These are phyloP conservation scores for Mya arenaria DNA, from an alignment of 1,140 invertebrate genomes.

Conservation along the genomic window DNA sequence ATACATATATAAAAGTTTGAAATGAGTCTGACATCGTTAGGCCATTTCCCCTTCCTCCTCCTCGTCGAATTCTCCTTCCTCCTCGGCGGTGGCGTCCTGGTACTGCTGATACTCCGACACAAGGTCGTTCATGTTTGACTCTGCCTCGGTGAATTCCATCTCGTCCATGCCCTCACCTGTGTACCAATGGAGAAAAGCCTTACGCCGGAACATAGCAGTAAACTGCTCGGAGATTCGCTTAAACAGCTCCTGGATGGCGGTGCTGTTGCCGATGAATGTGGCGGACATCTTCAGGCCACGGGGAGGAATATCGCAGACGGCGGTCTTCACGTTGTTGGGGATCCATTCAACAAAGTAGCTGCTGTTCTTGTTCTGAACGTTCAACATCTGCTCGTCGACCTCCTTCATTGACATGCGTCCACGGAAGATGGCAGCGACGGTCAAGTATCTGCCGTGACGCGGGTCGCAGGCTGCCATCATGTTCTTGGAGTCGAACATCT, in stretches of 20 bases:
- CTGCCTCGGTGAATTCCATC: constrained; percentile 88
- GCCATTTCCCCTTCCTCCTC: too few species aligned
- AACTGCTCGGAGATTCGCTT: constrained; percentile 88
- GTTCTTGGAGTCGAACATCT: constrained; percentile 89
- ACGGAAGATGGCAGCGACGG: constrained; percentile 95
- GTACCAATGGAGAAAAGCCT: constrained; percentile 91
- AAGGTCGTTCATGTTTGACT: constrained; percentile 91
- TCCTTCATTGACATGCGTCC: constrained; percentile 98
- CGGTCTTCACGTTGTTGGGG: constrained; percentile 89
- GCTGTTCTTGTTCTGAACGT: constrained; percentile 95
- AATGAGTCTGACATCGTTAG: too few species aligned
- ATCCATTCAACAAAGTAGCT: constrained; percentile 96
- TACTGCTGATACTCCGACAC: constrained; percentile 97
- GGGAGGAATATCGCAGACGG: constrained; percentile 82
- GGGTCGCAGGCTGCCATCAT: constrained; percentile 90
- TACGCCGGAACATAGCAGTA: constrained; percentile 83
- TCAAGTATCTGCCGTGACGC: constrained; percentile 89
- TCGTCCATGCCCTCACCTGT: constrained; percentile 93
- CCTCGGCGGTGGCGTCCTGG: constrained; percentile 91
- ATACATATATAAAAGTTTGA: too few species aligned
- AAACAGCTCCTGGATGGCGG: constrained; percentile 94
- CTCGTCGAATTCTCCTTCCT: constrained; percentile 90
- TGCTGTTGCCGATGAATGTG: constrained; percentile 87
- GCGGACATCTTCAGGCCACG: constrained; percentile 83
- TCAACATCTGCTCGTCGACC: constrained; percentile 87